Evolutionary conservation across 2,797 vertebrate species (phyloP), one percentile per base, ranked within the genome.

Genomic region (Muraenolepis orangiensis): DNA sequence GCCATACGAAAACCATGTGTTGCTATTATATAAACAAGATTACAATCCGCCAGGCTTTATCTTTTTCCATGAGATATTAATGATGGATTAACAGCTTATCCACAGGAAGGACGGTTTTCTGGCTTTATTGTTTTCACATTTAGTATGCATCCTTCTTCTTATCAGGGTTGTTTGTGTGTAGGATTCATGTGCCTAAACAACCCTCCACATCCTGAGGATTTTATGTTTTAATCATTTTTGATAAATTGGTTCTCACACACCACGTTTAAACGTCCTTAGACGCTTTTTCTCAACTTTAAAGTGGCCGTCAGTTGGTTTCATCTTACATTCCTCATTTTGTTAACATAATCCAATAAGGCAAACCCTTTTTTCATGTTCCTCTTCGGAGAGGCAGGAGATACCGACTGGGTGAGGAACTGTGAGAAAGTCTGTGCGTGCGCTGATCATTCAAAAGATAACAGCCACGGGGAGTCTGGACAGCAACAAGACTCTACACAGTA

Each of bases 261-360:
- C 32, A 79, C 4, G 20, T 29, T 42, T 42, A 28, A 66, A 64
- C 70, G 74, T 80, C 77, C 42, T 36, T 34, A 28, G 36, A 69
- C 72, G 61, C 20, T 40, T 71, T 72, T 80, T 72, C 70, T 34
- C 67, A 73, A 32, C 70, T 73, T 57, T 18, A 57, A 57, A 51
- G 3, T 64, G 82, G 72, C 61, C 71, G 70, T 81, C 69, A 61
- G 73, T n/a, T 75, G 69, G 75, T 81, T 74, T 82, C 29, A 32
- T 7, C 81, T 83, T 80, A 76, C 72, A 34, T 81, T 86, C 82
- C 81, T 84, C 74, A 81, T 72, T 80, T 79, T 79, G 82, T 77
- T 86, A 85, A 86, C 84, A 82, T 69, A 87, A 79, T 75, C 78
- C 82, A 91, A 86, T 88, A 89, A 83, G 73, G 72, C 71, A 76